Base-by-base conservation (phyloP, 2,888 invertebrate species). In the Drosophila borealis region DNA sequence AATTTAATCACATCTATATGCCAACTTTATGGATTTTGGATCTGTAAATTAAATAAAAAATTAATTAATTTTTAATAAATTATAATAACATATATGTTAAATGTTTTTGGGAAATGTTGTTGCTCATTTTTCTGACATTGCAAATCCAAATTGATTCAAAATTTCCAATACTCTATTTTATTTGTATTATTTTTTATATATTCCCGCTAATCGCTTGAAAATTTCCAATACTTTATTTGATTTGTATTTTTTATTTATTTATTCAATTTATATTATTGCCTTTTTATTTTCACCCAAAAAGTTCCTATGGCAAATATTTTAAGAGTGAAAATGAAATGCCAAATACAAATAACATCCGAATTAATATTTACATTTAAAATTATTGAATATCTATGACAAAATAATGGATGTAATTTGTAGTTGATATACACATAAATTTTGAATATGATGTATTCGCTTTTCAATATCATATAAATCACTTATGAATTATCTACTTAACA, bases 401-500 rank as follows among this genome's bases (percentile, higher is more conserved):
- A 51, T 37, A 45, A 25, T 45, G 25, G 14, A 37, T 50, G 37
- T 46, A 8, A 45, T 59, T 65, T 54, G 11, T 54, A 55, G 9
- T 17, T 25, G 2, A 14, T 50, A 13, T 37, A 36, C 10, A 42
- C 37, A 39, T 51, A 39, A 8, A 41, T 53, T 39, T 36, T 19
- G 9, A 11, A 61, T 45, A 39, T 51, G 10, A 25, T 36, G 6
- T 66, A 53, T 62, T 54, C 41, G 14, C 62, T 34, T 55, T 63
- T 39, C 8, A 14, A 33, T 11, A 42, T 55, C 60, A 53, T 44
- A 25, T 60, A 19, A 37, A 44, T 39, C 42, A 39, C 42, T 57
- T 46, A 49, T 36, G 42, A 45, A 63, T 48, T 36, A 64, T 42
- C 45, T 56, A 61, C n/a, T 57, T 71, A 66, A 66, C 61, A 49